Evolutionary conservation across 2,113 vertebrate genomes (phyloP).

Genomic region (Nibea coibor): DNA sequence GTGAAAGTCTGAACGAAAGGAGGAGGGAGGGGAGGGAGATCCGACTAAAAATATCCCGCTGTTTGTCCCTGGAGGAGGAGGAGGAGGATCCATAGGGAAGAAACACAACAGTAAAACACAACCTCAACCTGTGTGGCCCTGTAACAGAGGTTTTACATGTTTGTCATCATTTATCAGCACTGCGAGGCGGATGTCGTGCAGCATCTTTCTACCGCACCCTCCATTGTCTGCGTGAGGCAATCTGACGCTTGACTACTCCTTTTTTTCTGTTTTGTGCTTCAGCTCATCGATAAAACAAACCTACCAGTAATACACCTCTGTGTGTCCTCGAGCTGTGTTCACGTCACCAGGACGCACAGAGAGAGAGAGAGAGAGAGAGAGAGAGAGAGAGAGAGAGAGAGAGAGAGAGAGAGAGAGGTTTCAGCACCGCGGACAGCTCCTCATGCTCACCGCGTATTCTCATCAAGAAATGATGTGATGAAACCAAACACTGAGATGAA

Average conservation of each 20-base stretch:
- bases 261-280: background rate
- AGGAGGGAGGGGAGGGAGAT: slow-evolving; percentile 13
- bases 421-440: slow-evolving; percentile 75
- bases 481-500: background rate
- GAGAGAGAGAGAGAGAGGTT: background rate
- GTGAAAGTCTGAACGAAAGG: slow-evolving; percentile 46
- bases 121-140: background rate
- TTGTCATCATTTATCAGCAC: background rate
- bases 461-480: background rate
- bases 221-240: background rate
- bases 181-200: background rate
- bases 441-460: background rate
- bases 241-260: background rate
- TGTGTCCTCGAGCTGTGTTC: background rate
- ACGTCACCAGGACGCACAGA: background rate
- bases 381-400: background rate
- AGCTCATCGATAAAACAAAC: background rate
- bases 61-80: slow-evolving; percentile 13
- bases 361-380: background rate
- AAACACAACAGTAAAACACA: slow-evolving; percentile 10
- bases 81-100: background rate
- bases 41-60: slow-evolving; percentile 80
- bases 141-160: background rate
- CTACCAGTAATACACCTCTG: background rate
- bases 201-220: background rate